A percentile compares a stretch with the other conserved stretches of the same genome.
Conservation (phyloP, 2,888 invertebrate genomes). For the Ochropacha duplaris region DNA sequence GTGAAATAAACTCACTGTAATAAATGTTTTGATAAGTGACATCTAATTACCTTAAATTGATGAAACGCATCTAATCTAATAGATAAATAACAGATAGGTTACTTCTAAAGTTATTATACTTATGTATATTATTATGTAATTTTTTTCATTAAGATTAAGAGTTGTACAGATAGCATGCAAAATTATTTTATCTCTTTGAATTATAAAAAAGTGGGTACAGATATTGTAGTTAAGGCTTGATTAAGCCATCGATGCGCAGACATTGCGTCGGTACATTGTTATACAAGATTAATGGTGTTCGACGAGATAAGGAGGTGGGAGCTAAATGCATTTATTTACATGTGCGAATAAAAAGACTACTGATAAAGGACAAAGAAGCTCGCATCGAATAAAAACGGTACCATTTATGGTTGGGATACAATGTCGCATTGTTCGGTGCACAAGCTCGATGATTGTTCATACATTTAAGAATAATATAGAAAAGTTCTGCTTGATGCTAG, state of each 20-base stretch:
- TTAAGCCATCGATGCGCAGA: constrained; percentile 72
- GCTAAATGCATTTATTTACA: constrained; percentile 82
- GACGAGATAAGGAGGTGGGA: constrained; percentile 74
- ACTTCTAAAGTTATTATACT: background rate
- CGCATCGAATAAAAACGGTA: constrained; percentile 60
- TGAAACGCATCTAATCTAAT: no score
- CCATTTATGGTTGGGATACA: constrained; percentile 45
- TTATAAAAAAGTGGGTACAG: constrained; percentile 52
- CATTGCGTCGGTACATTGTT: constrained; percentile 72
- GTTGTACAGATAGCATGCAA: constrained; percentile 28
- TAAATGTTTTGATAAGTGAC: no score
- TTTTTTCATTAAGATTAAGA: constrained; percentile 2
- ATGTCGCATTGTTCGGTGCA: constrained; percentile 10
- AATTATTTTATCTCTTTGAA: constrained; percentile 45
- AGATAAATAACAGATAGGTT: no score
- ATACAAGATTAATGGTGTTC: constrained; percentile 82
- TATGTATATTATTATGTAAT: background rate
- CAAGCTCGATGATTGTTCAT: constrained; percentile 6
- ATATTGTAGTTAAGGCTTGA: constrained; percentile 59
- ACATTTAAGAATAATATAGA: background rate
- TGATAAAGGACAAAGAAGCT: constrained; percentile 77
- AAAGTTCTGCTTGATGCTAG: background rate
- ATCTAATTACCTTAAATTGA: no score
- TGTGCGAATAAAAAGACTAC: constrained; percentile 75
- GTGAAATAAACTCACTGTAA: no score